phyloP scores from a whole-genome alignment of 1,140 invertebrate genomes.

The Scaptomyza montana region DNA sequence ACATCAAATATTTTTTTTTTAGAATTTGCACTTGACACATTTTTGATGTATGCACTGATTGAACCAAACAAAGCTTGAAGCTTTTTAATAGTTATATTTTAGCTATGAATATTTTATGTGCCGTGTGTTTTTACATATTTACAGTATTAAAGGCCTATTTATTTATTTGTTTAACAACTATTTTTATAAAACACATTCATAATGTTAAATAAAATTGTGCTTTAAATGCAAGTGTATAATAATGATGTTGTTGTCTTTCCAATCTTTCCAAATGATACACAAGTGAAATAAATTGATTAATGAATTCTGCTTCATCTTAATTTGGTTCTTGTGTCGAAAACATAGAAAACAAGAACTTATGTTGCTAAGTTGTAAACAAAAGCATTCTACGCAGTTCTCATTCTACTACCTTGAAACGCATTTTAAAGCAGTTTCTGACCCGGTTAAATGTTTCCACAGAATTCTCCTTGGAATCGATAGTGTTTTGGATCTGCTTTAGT shows the following conservation, averaged over 20 bases:
- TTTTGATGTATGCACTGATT: neutral
- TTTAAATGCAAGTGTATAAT: constrained; percentile 13
- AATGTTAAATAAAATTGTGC: too few relatives aligned
- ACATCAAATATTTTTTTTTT: neutral
- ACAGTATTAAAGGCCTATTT: too few relatives aligned
- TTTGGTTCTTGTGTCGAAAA: neutral
- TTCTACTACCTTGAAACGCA: too few relatives aligned
- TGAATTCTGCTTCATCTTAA: neutral
- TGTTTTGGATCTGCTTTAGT: neutral
- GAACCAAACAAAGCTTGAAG: too few relatives aligned
- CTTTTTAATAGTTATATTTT: too few relatives aligned
- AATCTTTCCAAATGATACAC: neutral
- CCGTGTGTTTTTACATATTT: too few relatives aligned
- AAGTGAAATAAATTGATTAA: neutral
- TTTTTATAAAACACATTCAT: too few relatives aligned
- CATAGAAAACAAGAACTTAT: neutral
- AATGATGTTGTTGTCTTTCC: constrained; percentile 4
- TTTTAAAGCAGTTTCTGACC: neutral
- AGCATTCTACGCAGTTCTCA: too few relatives aligned
- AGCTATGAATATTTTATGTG: too few relatives aligned
- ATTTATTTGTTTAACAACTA: too few relatives aligned
- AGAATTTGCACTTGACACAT: neutral
- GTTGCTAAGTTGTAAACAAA: too few relatives aligned
- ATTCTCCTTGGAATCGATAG: neutral
- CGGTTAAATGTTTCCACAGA: neutral